Conservation (phyloP, 2,113 vertebrate genomes). For the Gopherus flavomarginatus region DNA sequence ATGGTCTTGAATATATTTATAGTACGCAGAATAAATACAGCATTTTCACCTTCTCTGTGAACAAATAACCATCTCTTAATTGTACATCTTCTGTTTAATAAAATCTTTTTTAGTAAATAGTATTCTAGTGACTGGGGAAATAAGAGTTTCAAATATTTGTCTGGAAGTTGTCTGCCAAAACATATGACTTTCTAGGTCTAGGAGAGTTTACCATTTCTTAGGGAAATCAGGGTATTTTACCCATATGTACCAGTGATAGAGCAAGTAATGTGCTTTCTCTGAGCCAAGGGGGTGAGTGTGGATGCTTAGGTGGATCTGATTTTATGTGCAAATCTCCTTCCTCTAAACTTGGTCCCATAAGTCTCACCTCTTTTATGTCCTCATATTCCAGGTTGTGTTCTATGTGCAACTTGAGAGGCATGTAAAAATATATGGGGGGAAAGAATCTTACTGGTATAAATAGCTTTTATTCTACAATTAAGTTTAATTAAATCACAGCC, state of each 20-base stretch:
- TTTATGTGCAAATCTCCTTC: neutral
- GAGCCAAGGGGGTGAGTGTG: no score
- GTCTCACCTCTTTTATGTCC: neutral
- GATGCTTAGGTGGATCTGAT: no score
- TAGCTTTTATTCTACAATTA: neutral
- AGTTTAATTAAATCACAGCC: neutral
- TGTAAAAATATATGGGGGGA: neutral
- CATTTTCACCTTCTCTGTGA: neutral
- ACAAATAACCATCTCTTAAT: no score
- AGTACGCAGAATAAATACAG: no score
- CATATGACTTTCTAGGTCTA: no score
- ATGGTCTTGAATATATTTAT: neutral
- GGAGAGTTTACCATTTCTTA: neutral
- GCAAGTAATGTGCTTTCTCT: no score
- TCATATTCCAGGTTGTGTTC: neutral
- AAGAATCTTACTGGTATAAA: no score
- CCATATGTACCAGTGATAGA: no score
- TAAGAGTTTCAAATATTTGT: neutral
- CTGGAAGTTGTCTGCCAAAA: neutral
- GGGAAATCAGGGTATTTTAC: neutral
- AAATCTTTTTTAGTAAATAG: no score
- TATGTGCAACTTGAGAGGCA: no score
- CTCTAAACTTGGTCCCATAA: neutral
- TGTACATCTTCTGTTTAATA: no score
- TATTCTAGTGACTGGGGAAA: neutral